Conservation (phyloP, 2,888 invertebrate species). For the Andrena haemorrhoa region DNA sequence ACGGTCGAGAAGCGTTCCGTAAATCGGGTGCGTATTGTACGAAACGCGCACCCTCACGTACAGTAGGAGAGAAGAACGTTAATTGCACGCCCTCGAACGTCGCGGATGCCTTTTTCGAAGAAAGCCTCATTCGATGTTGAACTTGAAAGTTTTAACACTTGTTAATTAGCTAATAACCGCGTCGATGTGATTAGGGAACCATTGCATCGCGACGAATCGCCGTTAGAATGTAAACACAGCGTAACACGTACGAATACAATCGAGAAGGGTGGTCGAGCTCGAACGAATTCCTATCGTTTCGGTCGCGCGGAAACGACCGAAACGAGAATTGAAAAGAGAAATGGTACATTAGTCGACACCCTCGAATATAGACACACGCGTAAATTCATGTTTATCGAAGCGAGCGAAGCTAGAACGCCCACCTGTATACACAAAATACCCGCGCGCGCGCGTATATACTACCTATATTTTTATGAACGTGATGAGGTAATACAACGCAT, state of each 20-base stretch:
- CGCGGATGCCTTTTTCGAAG: slow-evolving; percentile 80
- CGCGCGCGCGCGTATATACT: slow-evolving; percentile 68
- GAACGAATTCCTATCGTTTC: slow-evolving; percentile 70
- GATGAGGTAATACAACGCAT: slow-evolving; percentile 82
- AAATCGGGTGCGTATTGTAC: slow-evolving; percentile 53
- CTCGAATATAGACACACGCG: slow-evolving; percentile 54
- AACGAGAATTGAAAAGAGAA: slow-evolving; percentile 9
- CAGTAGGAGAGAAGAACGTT: slow-evolving; percentile 49
- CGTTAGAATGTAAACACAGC: slow-evolving; percentile 63
- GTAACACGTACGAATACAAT: slow-evolving; percentile 62
- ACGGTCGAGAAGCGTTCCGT: slow-evolving; percentile 48
- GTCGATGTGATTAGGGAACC: slow-evolving; percentile 49
- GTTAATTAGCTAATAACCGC: slow-evolving; percentile 77
- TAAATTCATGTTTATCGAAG: slow-evolving; percentile 73
- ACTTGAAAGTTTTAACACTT: slow-evolving; percentile 84
- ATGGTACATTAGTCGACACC: slow-evolving; percentile 48
- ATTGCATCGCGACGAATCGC: slow-evolving; percentile 50
- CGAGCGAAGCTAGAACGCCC: slow-evolving; percentile 73
- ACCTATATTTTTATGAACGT: slow-evolving; percentile 85
- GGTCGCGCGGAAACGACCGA: slow-evolving; percentile 48
- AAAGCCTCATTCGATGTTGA: slow-evolving; percentile 83
- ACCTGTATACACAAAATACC: slow-evolving; percentile 68
- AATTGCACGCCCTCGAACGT: slow-evolving; percentile 79
- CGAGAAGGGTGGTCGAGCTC: slow-evolving; percentile 64
- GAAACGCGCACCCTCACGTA: slow-evolving; percentile 61